A percentile compares a stretch with the other conserved stretches of the same genome.
phyloP scores from a whole-genome alignment of 1,140 invertebrate genomes.

The Danaus melanippus region DNA sequence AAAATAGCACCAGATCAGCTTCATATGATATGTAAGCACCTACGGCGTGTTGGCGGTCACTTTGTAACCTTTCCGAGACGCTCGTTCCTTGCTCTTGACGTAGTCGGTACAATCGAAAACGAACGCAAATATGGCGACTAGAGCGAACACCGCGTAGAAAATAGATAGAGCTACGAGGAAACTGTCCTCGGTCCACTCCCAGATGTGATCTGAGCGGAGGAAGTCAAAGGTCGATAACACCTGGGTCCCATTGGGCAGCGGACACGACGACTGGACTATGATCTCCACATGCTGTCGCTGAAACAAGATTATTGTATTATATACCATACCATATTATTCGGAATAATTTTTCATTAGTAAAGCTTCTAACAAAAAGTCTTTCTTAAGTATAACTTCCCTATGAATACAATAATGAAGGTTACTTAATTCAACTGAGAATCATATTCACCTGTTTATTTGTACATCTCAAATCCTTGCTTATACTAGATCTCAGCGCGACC shows the following conservation, averaged over 20 bases:
- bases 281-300: conserved; percentile 86
- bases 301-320: conserved; percentile 22
- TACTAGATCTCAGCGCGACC: conserved; percentile 67
- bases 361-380: too few relatives aligned
- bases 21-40: conserved; percentile 3
- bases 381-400: too few relatives aligned
- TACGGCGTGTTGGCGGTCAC: conserved; percentile 63
- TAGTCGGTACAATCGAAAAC: conserved; percentile 74
- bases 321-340: not conserved
- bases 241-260: conserved; percentile 82
- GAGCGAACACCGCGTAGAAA: conserved; percentile 74
- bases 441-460: conserved; percentile 75
- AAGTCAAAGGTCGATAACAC: conserved; percentile 76
- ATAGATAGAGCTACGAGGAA: conserved; percentile 73
- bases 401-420: too few relatives aligned
- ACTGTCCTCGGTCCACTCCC: conserved; percentile 71
- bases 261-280: conserved; percentile 84
- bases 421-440: too few relatives aligned
- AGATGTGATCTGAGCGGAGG: conserved; percentile 58
- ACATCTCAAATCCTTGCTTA: conserved; percentile 75
- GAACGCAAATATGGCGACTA: conserved; percentile 74
- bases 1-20: too few relatives aligned
- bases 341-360: too few relatives aligned
- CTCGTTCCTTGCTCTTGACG: conserved; percentile 48
- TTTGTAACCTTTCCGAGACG: conserved; percentile 56